Percentiles rank a stretch among this genome's conserved stretches.
Conservation (phyloP, 2,797 vertebrate species). For the Sebastes hubbsi region DNA sequence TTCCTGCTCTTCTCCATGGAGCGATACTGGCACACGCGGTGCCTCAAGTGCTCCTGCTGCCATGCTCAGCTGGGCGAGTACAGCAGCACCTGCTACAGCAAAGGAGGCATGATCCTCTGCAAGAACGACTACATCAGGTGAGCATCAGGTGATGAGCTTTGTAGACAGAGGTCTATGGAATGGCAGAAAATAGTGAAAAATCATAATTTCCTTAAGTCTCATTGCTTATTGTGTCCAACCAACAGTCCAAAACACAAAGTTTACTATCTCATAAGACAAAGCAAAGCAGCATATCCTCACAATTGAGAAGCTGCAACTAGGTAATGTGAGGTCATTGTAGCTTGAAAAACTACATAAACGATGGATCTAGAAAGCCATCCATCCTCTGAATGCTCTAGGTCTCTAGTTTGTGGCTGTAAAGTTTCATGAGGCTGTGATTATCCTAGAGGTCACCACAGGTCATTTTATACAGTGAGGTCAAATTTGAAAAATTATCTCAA, state of each 20-base stretch:
- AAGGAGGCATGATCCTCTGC: conserved; percentile 87
- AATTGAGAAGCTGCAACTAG: not conserved
- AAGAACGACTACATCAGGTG: conserved; percentile 88
- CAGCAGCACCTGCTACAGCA: conserved; percentile 88
- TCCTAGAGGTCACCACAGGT: no score
- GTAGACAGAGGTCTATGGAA: not conserved
- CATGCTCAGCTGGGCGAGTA: conserved; percentile 86
- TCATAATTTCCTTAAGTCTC: not conserved
- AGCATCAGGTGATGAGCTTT: not conserved
- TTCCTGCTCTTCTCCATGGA: conserved; percentile 88
- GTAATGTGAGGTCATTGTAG: not conserved
- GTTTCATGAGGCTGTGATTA: no score
- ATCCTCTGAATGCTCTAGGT: no score
- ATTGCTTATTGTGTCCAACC: not conserved
- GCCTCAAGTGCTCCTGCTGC: conserved; percentile 87
- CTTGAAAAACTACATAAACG: not conserved
- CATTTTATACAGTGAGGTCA: no score
- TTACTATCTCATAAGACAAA: not conserved
- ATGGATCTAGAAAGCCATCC: no score
- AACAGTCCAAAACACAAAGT: not conserved
- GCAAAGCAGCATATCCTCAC: not conserved
- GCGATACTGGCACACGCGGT: conserved; percentile 85
- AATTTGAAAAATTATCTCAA: no score
- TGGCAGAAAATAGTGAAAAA: not conserved
- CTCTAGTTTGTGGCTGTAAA: no score